Evolutionary conservation across 2,797 vertebrate genomes (phyloP), one percentile per base, ranked within the genome.

Genomic region (Schizopygopsis malacanthus): DNA sequence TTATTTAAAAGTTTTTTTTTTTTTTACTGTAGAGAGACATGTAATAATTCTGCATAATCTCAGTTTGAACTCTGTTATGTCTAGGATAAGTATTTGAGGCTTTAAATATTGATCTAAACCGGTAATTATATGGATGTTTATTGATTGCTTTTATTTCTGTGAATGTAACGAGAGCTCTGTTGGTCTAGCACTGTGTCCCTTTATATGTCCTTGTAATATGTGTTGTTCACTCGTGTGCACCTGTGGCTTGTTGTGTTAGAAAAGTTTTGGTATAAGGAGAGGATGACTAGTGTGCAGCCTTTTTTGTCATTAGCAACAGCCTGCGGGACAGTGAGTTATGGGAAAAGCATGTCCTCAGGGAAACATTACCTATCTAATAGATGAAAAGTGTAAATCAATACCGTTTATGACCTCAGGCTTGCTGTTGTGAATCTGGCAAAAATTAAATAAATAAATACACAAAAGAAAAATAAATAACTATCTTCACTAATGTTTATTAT

Each of bases 231-330:
- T 41, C n/a, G 11, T 39, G 54, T 52, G 65, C 25, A 45, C 65
- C 9, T 18, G 6, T 81, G 69, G 28, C 54, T 71, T 71, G 59
- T 56, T n/a, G 89, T 80, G 52, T 89, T 91, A 90, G 71, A 75
- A 28, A 89, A 47, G 73, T 50, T 28, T 25, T 7, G 18, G 43
- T 89, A 92, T 89, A 90, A 93, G 93, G 89, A 92, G 92, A 90
- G 90, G 91, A 93, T 94, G 93, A 95, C 95, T 94, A 94, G 94
- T 91, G 90, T 89, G 91, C 93, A 93, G 94, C 92, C 93, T 93
- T 94, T 93, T 82, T 92, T 93, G 92, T 95, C 93, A 95, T 95
- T 94, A 94, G 93, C 91, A 86, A 89, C 90, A 90, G 92, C 89
- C 85, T n/a, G 84, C 90, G 86, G 28, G 86, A 90, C 93, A 89